Evolutionary conservation across 1,140 invertebrate species (phyloP).

Genomic region (Diachasma alloeum): DNA sequence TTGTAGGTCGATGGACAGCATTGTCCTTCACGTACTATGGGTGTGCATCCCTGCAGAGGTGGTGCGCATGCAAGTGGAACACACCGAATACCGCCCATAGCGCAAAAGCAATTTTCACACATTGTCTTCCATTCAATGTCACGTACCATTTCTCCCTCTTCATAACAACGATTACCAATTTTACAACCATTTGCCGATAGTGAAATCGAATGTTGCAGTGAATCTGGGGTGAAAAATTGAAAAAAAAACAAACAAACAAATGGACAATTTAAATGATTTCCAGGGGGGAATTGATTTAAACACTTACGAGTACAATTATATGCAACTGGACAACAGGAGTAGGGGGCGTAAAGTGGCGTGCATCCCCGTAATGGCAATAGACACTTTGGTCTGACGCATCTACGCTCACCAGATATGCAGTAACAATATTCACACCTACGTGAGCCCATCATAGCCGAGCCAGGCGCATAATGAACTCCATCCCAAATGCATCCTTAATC

Average conservation of each 20-base stretch:
- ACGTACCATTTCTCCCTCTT: slow-evolving; percentile 79
- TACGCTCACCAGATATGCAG: slow-evolving; percentile 79
- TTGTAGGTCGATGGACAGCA: slow-evolving; percentile 87
- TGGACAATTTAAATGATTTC: too few relatives aligned
- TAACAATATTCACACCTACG: slow-evolving; percentile 87
- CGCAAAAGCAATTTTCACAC: slow-evolving; percentile 85
- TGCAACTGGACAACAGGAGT: slow-evolving; percentile 83
- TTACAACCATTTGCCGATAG: slow-evolving; percentile 66
- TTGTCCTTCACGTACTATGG: slow-evolving; percentile 77
- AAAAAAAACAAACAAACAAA: slow-evolving; percentile 12
- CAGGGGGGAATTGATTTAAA: not conserved
- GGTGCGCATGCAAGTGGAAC: slow-evolving; percentile 79
- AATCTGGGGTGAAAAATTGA: slow-evolving; percentile 46
- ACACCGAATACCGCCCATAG: slow-evolving; percentile 76
- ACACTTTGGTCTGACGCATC: slow-evolving; percentile 84
- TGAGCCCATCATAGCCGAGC: slow-evolving; percentile 83
- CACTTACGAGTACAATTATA: slow-evolving; percentile 77
- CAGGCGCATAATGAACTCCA: slow-evolving; percentile 80
- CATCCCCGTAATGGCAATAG: slow-evolving; percentile 81
- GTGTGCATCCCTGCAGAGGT: slow-evolving; percentile 77
- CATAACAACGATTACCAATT: slow-evolving; percentile 69
- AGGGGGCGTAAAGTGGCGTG: slow-evolving; percentile 71
- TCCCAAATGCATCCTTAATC: slow-evolving; percentile 75
- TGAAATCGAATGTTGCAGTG: not conserved
- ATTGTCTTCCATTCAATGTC: slow-evolving; percentile 66